phyloP scores from a whole-genome alignment of 2,113 vertebrate genomes.

The Callopanchax toddi region DNA sequence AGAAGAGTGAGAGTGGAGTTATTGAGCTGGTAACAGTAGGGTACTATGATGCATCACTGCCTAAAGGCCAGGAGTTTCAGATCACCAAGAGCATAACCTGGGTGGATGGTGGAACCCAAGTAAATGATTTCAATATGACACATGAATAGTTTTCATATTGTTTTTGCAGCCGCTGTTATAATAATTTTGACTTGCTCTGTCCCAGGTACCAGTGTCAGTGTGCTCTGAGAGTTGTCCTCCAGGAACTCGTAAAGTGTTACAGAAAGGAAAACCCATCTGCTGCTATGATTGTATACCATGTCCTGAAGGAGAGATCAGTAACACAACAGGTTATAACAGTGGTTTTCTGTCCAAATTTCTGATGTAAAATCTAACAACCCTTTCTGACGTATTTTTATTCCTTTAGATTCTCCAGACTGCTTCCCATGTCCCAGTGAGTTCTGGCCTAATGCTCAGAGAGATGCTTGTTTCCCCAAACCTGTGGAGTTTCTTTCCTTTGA shows the following conservation, averaged over 20 bases:
- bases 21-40: conserved; percentile 68
- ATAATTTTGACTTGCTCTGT: too few species aligned
- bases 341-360: too few species aligned
- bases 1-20: conserved; percentile 42
- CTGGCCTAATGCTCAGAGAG: conserved; percentile 65
- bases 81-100: conserved; percentile 66
- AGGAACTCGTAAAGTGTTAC: conserved; percentile 69
- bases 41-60: conserved; percentile 65
- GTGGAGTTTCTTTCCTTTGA: conserved; percentile 73
- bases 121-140: conserved; percentile 21
- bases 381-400: too few species aligned
- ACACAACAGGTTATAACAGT: conserved; percentile 76
- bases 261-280: conserved; percentile 72
- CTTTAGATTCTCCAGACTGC: conserved; percentile 74
- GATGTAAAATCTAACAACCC: too few species aligned
- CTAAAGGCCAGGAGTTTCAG: conserved; percentile 52
- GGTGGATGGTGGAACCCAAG: conserved; percentile 49
- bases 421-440: conserved; percentile 60
- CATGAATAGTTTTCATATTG: too few species aligned
- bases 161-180: too few species aligned
- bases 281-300: conserved; percentile 74
- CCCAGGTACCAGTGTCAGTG: conserved; percentile 59
- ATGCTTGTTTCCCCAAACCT: conserved; percentile 64
- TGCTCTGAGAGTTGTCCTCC: conserved; percentile 68
- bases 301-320: conserved; percentile 79